phyloP scores from a whole-genome alignment of 2,113 vertebrate species.

The Rallus limicola region DNA sequence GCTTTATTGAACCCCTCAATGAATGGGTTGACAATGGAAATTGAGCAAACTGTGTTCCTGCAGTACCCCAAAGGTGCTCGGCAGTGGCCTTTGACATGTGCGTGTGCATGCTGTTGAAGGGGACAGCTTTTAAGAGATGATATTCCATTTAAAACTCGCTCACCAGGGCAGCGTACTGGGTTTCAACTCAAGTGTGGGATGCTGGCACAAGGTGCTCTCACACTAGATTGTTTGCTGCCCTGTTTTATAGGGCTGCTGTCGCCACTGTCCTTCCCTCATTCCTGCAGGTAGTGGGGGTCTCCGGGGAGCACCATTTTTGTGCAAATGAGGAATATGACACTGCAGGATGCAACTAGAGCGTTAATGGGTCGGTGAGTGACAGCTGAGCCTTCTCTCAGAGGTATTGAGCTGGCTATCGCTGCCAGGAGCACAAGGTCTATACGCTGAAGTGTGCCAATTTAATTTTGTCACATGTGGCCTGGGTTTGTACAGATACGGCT shows the following conservation, averaged over 20 bases:
- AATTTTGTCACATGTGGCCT: constrained; percentile 75
- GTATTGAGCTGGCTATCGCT: constrained; percentile 55
- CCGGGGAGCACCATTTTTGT: constrained; percentile 71
- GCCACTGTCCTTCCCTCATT: constrained; percentile 63
- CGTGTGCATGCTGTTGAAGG: background rate
- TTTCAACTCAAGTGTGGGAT: constrained; percentile 23
- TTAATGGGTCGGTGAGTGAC: constrained; percentile 83
- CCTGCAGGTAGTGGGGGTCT: constrained; percentile 69
- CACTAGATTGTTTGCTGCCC: background rate
- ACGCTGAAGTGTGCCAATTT: constrained; percentile 74
- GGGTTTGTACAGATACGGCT: constrained; percentile 61
- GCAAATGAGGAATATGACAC: constrained; percentile 71
- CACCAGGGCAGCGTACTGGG: background rate
- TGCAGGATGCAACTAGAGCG: constrained; percentile 57
- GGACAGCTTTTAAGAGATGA: constrained; percentile 12
- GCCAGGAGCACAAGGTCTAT: constrained; percentile 73
- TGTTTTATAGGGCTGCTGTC: constrained; percentile 61
- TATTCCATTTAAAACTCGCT: background rate
- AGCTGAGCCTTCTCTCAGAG: constrained; percentile 80
- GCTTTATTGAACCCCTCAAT: background rate
- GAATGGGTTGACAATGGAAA: background rate
- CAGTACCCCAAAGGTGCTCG: background rate
- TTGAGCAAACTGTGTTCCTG: background rate
- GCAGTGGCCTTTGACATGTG: background rate
- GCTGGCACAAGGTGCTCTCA: background rate